Evolutionary conservation across 2,113 vertebrate species (phyloP).

Genomic region (Clinocottus analis): DNA sequence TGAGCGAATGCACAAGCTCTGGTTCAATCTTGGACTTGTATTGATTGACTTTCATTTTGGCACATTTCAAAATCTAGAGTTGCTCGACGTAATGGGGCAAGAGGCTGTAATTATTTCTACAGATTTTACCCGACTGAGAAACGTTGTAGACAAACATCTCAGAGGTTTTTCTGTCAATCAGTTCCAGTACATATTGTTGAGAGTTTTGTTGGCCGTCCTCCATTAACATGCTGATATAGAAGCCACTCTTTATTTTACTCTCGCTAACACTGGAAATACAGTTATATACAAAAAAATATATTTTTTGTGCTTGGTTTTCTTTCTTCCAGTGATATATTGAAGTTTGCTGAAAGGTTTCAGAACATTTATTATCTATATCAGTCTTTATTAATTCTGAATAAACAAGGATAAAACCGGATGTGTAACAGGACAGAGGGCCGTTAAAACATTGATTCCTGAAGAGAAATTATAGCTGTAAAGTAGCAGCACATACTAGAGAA

Average conservation of each 20-base stretch:
- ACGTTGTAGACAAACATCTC: neutral
- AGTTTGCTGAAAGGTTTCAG: neutral
- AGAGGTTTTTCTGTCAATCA: constrained; percentile 65
- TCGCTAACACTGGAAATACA: constrained; percentile 31
- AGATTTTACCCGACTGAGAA: constrained; percentile 6
- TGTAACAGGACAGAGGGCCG: neutral
- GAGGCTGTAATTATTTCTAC: neutral
- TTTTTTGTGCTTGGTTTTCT: too few relatives aligned
- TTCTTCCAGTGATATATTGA: neutral
- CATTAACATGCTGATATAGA: constrained; percentile 46
- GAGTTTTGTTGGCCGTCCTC: constrained; percentile 55
- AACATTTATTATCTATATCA: neutral
- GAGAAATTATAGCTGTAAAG: neutral
- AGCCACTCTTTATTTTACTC: neutral
- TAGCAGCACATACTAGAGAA: neutral
- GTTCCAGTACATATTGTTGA: constrained; percentile 75
- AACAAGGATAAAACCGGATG: neutral
- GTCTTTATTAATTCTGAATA: neutral
- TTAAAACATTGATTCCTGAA: neutral
- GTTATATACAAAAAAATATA: neutral
- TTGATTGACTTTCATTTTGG: constrained; percentile 70
- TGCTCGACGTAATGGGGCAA: neutral
- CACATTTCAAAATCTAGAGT: neutral
- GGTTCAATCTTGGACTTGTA: constrained; percentile 77
- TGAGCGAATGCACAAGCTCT: constrained; percentile 51